Conservation (phyloP, 1,140 invertebrate genomes). For the Anthonomus grandis region DNA sequence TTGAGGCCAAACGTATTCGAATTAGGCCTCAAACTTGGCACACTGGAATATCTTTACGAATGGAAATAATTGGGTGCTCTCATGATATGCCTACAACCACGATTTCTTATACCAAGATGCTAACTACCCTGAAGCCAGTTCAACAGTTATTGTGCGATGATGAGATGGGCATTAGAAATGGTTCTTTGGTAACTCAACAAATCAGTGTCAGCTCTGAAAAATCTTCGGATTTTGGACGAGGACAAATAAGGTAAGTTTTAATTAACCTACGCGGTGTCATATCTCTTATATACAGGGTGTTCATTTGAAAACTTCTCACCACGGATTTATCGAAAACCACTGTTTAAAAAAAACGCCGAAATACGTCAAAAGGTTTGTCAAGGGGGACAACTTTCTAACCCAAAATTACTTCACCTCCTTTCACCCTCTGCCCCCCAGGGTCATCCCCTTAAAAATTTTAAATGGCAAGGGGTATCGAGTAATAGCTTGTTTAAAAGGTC, state of each 20-base stretch:
- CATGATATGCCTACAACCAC: constrained; percentile 38
- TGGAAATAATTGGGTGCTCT: constrained; percentile 74
- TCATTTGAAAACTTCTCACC: too few relatives aligned
- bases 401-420: too few relatives aligned
- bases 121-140: neutral
- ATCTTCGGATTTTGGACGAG: constrained; percentile 36
- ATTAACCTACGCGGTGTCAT: too few relatives aligned
- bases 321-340: too few relatives aligned
- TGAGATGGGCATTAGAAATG: constrained; percentile 62
- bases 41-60: constrained; percentile 64
- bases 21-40: constrained; percentile 75
- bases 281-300: too few relatives aligned
- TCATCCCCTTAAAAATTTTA: too few relatives aligned
- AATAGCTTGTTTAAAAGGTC: too few relatives aligned
- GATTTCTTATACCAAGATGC: constrained; percentile 21
- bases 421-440: too few relatives aligned
- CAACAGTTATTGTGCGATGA: constrained; percentile 55
- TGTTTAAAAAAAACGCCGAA: too few relatives aligned
- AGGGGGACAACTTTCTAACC: too few relatives aligned
- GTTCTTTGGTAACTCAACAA: constrained; percentile 56
- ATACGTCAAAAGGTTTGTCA: too few relatives aligned
- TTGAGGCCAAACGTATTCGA: constrained; percentile 69
- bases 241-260: constrained; percentile 41
- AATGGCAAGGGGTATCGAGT: too few relatives aligned
- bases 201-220: constrained; percentile 50